These are phyloP conservation scores for Tragulus kanchil DNA, from an alignment of 2,113 vertebrate genomes.

Conservation along the genomic window DNA sequence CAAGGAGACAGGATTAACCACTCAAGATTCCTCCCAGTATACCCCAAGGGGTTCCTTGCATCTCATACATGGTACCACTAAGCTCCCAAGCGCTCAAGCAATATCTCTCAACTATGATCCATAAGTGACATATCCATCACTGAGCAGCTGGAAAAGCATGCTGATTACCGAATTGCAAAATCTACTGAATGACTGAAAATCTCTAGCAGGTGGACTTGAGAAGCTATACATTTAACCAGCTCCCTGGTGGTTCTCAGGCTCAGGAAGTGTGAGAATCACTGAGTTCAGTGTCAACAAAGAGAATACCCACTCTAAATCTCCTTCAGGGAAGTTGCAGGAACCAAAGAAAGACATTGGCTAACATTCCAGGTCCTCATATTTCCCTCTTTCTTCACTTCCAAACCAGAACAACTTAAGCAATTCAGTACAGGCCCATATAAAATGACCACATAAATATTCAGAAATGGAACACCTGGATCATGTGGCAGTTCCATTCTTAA, in stretches of 20 bases:
- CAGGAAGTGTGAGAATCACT: not conserved
- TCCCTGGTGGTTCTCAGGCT: not conserved
- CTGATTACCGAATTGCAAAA: not conserved
- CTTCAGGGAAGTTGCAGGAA: not conserved
- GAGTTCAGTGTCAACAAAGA: conserved; percentile 9
- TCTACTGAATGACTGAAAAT: not conserved
- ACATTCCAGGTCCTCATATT: not conserved
- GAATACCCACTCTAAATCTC: not conserved
- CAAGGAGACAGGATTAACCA: not conserved
- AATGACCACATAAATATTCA: not conserved
- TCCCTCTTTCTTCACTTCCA: not conserved
- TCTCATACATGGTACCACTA: not conserved
- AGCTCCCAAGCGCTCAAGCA: conserved; percentile 7
- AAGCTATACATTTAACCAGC: not conserved
- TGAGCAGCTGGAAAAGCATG: not conserved
- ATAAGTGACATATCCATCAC: conserved; percentile 1
- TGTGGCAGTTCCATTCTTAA: not conserved
- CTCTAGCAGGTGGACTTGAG: not conserved
- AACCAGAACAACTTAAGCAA: not conserved
- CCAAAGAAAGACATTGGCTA: not conserved
- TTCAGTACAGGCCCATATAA: not conserved
- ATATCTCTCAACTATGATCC: not conserved
- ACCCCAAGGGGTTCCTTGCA: not conserved
- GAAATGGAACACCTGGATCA: not conserved
- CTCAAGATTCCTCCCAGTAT: not conserved